These are phyloP conservation scores for Helicoverpa assulta DNA, from an alignment of 2,888 invertebrate genomes.

Conservation along the genomic window DNA sequence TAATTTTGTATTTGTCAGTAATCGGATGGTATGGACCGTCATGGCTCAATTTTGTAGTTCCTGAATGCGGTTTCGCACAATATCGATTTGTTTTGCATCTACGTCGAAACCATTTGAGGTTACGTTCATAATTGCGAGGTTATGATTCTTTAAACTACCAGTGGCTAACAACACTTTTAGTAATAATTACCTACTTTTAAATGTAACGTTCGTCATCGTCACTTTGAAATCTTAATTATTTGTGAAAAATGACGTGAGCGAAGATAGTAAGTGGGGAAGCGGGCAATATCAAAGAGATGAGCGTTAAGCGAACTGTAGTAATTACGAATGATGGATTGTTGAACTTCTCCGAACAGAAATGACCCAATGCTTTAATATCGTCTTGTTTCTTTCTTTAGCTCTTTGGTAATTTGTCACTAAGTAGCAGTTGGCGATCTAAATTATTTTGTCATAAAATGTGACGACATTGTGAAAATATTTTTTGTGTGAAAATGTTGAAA, in stretches of 20 bases:
- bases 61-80: conserved; percentile 16
- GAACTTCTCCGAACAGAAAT: conserved; percentile 79
- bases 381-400: conserved; percentile 77
- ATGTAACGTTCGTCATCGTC: background rate
- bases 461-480: conserved; percentile 6
- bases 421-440: conserved; percentile 48
- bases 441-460: conserved; percentile 26
- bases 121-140: conserved; percentile 3
- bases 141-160: background rate
- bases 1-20: conserved; percentile 29
- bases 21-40: conserved; percentile 12
- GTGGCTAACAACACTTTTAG: background rate
- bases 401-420: conserved; percentile 79
- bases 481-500: background rate
- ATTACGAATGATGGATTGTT: conserved; percentile 86
- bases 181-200: conserved; percentile 9
- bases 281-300: conserved; percentile 80
- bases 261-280: conserved; percentile 46
- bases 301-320: conserved; percentile 78
- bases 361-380: conserved; percentile 83
- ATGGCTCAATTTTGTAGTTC: conserved; percentile 15
- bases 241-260: conserved; percentile 35
- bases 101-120: conserved; percentile 9
- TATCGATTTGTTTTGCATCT: conserved; percentile 16
- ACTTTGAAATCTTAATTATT: conserved; percentile 35